phyloP scores from a whole-genome alignment of 2,888 invertebrate species.

The Leuctra nigra region DNA sequence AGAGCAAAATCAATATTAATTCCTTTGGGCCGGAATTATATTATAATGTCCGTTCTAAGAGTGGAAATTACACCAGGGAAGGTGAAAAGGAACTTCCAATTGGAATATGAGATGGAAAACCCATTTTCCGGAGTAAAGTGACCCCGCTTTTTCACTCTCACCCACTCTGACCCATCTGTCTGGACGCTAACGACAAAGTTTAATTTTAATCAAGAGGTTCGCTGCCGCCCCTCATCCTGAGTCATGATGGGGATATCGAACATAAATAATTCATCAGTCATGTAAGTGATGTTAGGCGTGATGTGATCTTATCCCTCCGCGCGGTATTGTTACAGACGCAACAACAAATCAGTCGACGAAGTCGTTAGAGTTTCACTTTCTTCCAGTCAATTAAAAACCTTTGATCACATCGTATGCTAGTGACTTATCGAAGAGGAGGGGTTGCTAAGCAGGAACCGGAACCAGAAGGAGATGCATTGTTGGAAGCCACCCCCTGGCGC shows the following conservation, averaged over 20 bases:
- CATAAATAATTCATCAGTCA: background rate
- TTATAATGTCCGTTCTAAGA: too few relatives aligned
- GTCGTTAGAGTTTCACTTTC: background rate
- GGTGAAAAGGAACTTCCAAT: too few relatives aligned
- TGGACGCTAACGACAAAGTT: too few relatives aligned
- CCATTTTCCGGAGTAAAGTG: too few relatives aligned
- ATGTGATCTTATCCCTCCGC: too few relatives aligned
- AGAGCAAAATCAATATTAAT: too few relatives aligned
- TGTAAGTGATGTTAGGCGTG: background rate
- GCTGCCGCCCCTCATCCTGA: background rate
- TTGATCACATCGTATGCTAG: constrained; percentile 10
- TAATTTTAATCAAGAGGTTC: too few relatives aligned
- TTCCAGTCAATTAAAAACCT: constrained; percentile 23
- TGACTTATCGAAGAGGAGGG: constrained; percentile 18
- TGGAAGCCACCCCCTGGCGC: constrained; percentile 2
- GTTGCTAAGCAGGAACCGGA: constrained; percentile 18
- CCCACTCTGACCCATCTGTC: too few relatives aligned
- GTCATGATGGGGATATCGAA: background rate
- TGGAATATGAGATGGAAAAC: too few relatives aligned
- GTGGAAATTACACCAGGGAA: too few relatives aligned
- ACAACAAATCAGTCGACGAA: background rate
- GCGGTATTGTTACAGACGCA: background rate
- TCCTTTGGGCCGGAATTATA: too few relatives aligned
- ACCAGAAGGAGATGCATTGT: constrained; percentile 19
- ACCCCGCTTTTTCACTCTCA: too few relatives aligned